Evolutionary conservation across 1,140 invertebrate genomes (phyloP), one percentile per base, ranked within the genome.

Genomic region (Sycobia sp.): DNA sequence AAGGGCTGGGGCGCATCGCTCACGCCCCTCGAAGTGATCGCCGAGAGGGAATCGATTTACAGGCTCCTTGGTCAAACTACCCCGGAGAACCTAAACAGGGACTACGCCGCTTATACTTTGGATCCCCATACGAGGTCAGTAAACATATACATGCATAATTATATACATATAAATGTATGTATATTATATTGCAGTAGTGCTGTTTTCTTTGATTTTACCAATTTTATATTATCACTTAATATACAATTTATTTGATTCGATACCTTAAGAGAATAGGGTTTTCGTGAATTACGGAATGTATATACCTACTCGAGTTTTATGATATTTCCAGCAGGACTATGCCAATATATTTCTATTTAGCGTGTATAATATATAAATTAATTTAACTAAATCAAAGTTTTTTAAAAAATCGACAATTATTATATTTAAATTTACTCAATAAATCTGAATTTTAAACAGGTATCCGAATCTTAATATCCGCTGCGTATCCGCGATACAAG

Each of bases 1-100:
- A 86, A 92, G 67, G 84, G 88, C 32, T 97, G 94, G 91, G 89
- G 91, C 0, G 84, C 87, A 47, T 75, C 79, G 2, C 78, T 85
- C 27, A 89, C 89, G 61, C 88, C 91, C 0, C 76, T 95, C 9
- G 89, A 93, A 71, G 91, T 97, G 1, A 82, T 99, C 10, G 95
- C 96, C 0, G 96, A 99, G 77, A 83, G 97, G 25, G 97, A 99
- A 81, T 94, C 91, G 51, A 93, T 98, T 66, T 99, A 98, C 77
- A 85, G 93, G 65, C 80, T 92, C 25, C 78, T 93, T 71, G 93
- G 91, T 55, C 97, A 99, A 86, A 98, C 96, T 0, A 98, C 95
- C 0, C 95, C 96, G 0, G 95, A 98, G 77, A 98, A 98, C 76
- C 83, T 98, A 18, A 91, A 91, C 71, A 91, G 95, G 71, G 94